phyloP scores from a whole-genome alignment of 2,888 invertebrate species.

The Leptopilina syphax region DNA sequence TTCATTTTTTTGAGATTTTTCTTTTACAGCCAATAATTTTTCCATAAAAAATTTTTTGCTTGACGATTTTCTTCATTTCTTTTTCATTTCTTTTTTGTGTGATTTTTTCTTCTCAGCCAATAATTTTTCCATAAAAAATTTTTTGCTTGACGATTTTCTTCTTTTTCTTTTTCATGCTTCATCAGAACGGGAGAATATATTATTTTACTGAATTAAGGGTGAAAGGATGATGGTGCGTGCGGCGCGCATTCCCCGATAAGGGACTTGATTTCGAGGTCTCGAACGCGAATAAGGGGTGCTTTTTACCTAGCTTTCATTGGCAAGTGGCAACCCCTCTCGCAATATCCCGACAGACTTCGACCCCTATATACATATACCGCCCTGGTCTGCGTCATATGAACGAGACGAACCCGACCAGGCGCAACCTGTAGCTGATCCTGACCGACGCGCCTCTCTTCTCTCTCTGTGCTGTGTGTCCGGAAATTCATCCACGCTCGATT shows the following conservation, averaged over 20 bases:
- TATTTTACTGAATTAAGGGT: constrained; percentile 1
- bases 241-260: neutral
- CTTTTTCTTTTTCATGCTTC: no score
- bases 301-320: constrained; percentile 2
- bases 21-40: no score
- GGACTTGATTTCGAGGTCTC: constrained; percentile 21
- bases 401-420: constrained; percentile 72
- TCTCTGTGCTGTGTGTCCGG: constrained; percentile 67
- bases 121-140: no score
- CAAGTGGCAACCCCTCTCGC: constrained; percentile 13
- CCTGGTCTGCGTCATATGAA: constrained; percentile 57
- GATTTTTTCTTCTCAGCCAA: no score
- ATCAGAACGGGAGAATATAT: neutral
- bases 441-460: constrained; percentile 72
- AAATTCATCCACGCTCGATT: constrained; percentile 71
- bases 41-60: no score
- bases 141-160: no score
- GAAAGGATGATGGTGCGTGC: neutral
- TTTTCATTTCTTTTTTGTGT: no score
- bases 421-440: constrained; percentile 76
- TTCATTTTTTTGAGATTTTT: no score
- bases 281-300: constrained; percentile 6
- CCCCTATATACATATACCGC: neutral
- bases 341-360: constrained; percentile 30
- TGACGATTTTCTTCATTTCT: no score